phyloP scores from a whole-genome alignment of 2,113 vertebrate species.

The Brienomyrus brachyistius region DNA sequence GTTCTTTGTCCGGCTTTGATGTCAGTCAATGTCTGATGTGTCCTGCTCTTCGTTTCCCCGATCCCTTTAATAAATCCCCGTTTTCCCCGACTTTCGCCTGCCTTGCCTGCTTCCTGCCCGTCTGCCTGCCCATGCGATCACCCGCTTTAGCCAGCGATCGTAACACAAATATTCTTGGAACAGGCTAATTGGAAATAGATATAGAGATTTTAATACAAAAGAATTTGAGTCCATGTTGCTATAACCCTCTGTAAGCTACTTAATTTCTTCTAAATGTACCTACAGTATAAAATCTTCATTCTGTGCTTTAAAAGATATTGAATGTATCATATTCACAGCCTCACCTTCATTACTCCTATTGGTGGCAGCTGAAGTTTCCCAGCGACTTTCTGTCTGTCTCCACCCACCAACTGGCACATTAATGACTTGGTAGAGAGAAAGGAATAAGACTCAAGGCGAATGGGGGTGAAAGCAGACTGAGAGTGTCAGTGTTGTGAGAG shows the following conservation, averaged over 20 bases:
- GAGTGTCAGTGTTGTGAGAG: background rate
- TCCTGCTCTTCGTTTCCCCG: no score
- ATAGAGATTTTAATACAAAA: background rate
- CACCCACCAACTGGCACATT: constrained; percentile 38
- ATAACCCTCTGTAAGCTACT: background rate
- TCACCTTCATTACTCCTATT: constrained; percentile 23
- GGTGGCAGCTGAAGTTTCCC: constrained; percentile 36
- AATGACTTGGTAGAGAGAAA: background rate
- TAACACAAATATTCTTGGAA: background rate
- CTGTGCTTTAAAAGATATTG: background rate
- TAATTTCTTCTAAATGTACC: background rate
- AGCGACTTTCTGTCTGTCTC: constrained; percentile 37
- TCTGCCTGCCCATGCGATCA: no score
- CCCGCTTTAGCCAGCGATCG: no score
- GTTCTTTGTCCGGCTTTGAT: no score
- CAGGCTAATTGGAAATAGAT: background rate
- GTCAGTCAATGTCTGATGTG: no score
- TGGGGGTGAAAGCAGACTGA: background rate
- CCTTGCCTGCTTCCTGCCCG: no score
- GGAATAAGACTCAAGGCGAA: background rate
- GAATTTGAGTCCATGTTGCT: background rate
- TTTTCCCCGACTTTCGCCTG: no score
- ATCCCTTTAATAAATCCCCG: no score
- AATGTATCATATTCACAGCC: constrained; percentile 17
- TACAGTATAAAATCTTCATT: background rate